A percentile compares a stretch with the other conserved stretches of the same genome.
Conservation (phyloP, 2,888 invertebrate species). For the Caprella mutica region DNA sequence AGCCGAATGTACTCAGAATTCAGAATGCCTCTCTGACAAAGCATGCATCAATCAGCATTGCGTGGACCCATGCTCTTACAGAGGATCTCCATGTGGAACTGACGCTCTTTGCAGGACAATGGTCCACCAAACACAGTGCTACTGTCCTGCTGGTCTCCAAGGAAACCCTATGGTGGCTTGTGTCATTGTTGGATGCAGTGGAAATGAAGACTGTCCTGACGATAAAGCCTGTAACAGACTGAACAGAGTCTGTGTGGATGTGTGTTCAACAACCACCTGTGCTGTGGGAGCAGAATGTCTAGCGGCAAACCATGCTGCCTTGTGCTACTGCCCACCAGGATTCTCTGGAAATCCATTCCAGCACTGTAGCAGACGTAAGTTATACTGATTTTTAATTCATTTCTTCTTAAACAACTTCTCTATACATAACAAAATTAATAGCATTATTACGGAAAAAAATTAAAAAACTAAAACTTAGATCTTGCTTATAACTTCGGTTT, state of each 20-base stretch:
- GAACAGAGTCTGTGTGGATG: conserved; percentile 29
- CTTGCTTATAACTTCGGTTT: no score
- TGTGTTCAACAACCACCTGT: conserved; percentile 30
- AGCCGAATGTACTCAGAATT: conserved; percentile 40
- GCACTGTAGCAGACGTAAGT: conserved; percentile 27
- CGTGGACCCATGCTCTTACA: conserved; percentile 50
- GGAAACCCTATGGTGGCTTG: conserved; percentile 73
- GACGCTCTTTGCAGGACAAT: conserved; percentile 36
- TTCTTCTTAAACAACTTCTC: no score
- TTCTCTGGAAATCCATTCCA: conserved; percentile 47
- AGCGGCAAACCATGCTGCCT: conserved; percentile 66
- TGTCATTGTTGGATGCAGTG: conserved; percentile 54
- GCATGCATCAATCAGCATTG: conserved; percentile 48
- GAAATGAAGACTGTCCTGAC: conserved; percentile 60
- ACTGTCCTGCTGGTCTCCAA: conserved; percentile 63
- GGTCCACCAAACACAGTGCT: conserved; percentile 37
- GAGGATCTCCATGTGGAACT: conserved; percentile 26
- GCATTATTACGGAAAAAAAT: neutral
- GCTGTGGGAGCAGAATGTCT: conserved; percentile 71
- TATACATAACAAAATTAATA: no score
- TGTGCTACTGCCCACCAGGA: conserved; percentile 68
- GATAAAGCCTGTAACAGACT: conserved; percentile 57
- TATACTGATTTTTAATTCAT: neutral
- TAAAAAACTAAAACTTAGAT: no score
- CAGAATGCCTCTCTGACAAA: conserved; percentile 37